phyloP scores from a whole-genome alignment of 2,888 invertebrate genomes.

The Troides helena region DNA sequence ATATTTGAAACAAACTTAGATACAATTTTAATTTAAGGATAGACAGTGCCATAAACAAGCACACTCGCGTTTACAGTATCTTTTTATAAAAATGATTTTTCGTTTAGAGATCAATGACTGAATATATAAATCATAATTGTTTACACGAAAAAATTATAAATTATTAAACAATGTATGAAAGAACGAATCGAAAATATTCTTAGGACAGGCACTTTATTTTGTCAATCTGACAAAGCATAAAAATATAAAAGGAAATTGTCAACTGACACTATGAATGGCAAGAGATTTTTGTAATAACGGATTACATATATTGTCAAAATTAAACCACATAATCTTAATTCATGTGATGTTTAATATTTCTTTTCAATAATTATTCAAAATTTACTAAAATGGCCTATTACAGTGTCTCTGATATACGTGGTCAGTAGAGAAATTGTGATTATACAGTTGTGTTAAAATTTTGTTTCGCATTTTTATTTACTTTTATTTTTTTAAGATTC shows the following conservation, averaged over 20 bases:
- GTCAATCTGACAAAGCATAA: conserved; percentile 25
- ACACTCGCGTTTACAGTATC: no score
- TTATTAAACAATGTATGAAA: not conserved
- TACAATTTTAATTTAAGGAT: no score
- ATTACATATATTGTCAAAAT: conserved; percentile 33
- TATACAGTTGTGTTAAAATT: conserved; percentile 21
- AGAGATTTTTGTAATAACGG: conserved; percentile 27
- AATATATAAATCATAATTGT: no score
- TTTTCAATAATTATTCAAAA: conserved; percentile 34
- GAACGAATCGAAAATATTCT: not conserved
- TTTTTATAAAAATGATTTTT: no score
- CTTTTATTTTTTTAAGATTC: conserved; percentile 56
- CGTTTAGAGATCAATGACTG: no score
- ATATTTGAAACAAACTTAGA: no score
- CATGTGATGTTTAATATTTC: conserved; percentile 37
- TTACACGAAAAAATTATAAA: no score
- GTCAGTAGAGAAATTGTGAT: conserved; percentile 41
- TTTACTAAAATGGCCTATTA: conserved; percentile 53
- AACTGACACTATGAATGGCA: conserved; percentile 18
- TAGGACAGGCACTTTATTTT: conserved; percentile 19
- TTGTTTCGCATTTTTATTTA: conserved; percentile 31
- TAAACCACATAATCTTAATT: conserved; percentile 27
- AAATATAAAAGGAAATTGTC: conserved; percentile 25
- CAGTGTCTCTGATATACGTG: conserved; percentile 49
- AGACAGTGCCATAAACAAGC: no score